Percentiles rank a stretch among this genome's conserved stretches.
phyloP scores from a whole-genome alignment of 1,140 invertebrate genomes.

The Drosophila pachea region DNA sequence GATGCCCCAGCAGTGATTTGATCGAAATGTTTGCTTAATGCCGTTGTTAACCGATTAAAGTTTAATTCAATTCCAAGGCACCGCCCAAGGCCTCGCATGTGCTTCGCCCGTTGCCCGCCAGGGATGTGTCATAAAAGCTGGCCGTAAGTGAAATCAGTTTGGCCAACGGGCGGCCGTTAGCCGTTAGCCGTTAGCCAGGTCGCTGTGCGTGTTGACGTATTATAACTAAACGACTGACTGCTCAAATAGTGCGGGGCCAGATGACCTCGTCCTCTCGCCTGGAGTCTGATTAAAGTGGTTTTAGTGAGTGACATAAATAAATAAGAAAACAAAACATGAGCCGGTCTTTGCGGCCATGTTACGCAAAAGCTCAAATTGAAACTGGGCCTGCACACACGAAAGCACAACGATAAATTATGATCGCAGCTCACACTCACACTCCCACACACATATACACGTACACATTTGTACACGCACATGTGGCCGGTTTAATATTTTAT shows the following conservation, averaged over 20 bases:
- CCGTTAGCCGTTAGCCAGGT: slow-evolving; percentile 29
- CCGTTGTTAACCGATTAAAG: slow-evolving; percentile 26
- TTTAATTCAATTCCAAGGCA: slow-evolving; percentile 11
- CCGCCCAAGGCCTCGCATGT: slow-evolving; percentile 36
- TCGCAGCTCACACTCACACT: slow-evolving; percentile 35
- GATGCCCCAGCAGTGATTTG: slow-evolving; percentile 8
- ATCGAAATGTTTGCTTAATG: not conserved
- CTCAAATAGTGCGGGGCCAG: slow-evolving; percentile 43
- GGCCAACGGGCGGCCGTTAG: slow-evolving; percentile 52
- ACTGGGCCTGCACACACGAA: slow-evolving; percentile 39
- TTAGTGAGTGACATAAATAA: slow-evolving; percentile 64
- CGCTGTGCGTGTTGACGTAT: slow-evolving; percentile 60
- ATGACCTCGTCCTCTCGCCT: slow-evolving; percentile 44
- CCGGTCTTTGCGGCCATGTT: slow-evolving; percentile 46
- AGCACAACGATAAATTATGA: slow-evolving; percentile 66
- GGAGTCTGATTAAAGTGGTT: slow-evolving; percentile 68
- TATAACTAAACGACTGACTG: slow-evolving; percentile 57
- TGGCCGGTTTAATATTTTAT: slow-evolving; percentile 74
- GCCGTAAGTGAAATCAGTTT: slow-evolving; percentile 65
- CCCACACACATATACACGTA: slow-evolving; percentile 5
- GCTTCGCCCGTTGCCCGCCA: slow-evolving; percentile 35
- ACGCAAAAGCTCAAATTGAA: slow-evolving; percentile 65
- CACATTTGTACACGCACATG: slow-evolving; percentile 36
- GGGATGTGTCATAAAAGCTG: slow-evolving; percentile 65
- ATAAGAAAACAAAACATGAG: slow-evolving; percentile 48